Conservation (phyloP, 1,140 invertebrate genomes). For the Phthorimaea operculella region DNA sequence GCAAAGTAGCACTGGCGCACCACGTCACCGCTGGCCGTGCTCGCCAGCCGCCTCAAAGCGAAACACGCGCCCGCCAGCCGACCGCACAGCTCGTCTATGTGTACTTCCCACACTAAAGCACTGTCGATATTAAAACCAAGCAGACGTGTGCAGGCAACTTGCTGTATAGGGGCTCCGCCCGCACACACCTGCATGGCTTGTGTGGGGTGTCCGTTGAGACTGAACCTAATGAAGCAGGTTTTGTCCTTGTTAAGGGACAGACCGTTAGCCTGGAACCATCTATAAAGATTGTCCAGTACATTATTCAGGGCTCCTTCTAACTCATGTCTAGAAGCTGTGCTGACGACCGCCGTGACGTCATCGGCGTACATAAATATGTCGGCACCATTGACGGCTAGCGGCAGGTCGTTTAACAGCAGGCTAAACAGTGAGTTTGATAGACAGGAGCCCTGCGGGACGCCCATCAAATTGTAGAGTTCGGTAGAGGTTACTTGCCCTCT, state of each 20-base stretch:
- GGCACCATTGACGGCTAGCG: neutral
- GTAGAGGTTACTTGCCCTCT: too few relatives aligned
- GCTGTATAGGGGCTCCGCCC: neutral
- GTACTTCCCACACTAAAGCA: neutral
- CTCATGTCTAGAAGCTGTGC: neutral
- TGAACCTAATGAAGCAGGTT: constrained; percentile 1
- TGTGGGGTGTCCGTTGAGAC: neutral
- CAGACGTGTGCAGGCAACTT: neutral
- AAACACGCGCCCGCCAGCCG: neutral
- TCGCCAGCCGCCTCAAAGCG: neutral
- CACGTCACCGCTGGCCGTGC: neutral
- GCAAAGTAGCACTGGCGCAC: constrained; percentile 4
- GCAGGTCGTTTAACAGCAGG: neutral
- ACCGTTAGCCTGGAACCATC: neutral
- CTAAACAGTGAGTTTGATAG: neutral
- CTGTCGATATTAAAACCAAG: neutral
- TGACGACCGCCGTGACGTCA: neutral
- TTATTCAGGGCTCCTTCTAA: neutral
- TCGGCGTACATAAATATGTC: constrained; percentile 4
- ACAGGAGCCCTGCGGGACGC: too few relatives aligned
- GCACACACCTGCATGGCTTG: neutral
- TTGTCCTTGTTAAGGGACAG: constrained; percentile 1
- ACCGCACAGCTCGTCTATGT: constrained; percentile 4
- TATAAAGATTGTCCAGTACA: neutral
- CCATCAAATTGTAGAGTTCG: too few relatives aligned